A percentile compares a stretch with the other conserved stretches of the same genome.
Evolutionary conservation across 1,140 invertebrate species (phyloP).

Genomic region (Bombus pyrosoma): DNA sequence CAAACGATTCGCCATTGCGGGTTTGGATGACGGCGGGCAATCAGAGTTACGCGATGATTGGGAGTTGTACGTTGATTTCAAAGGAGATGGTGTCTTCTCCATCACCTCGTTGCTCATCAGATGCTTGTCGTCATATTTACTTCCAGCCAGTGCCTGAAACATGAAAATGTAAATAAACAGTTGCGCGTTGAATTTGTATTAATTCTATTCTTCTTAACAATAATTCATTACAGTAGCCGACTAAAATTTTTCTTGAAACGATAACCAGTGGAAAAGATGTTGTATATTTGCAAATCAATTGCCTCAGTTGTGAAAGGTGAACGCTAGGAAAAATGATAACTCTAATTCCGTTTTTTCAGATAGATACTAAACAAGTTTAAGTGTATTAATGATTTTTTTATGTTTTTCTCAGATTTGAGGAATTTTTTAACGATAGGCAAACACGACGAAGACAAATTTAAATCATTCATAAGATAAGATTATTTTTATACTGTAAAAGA

Average conservation of each 20-base stretch:
- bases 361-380: background rate
- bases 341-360: background rate
- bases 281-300: background rate
- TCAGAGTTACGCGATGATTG: conserved; percentile 77
- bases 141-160: conserved; percentile 50
- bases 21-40: conserved; percentile 88
- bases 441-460: background rate
- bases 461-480: background rate
- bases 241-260: too few species aligned
- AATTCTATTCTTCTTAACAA: too few species aligned
- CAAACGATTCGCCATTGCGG: conserved; percentile 93
- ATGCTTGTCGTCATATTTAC: conserved; percentile 86
- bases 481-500: too few species aligned
- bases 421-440: background rate
- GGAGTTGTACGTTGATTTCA: conserved; percentile 72
- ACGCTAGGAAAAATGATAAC: background rate
- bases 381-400: background rate
- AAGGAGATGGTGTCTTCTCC: conserved; percentile 82
- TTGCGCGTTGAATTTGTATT: background rate
- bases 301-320: background rate
- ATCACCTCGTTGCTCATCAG: conserved; percentile 87
- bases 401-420: background rate
- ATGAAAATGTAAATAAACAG: background rate
- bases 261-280: background rate
- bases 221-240: too few species aligned